Conservation (phyloP, 2,888 invertebrate genomes). For the Seladonia tumulorum region DNA sequence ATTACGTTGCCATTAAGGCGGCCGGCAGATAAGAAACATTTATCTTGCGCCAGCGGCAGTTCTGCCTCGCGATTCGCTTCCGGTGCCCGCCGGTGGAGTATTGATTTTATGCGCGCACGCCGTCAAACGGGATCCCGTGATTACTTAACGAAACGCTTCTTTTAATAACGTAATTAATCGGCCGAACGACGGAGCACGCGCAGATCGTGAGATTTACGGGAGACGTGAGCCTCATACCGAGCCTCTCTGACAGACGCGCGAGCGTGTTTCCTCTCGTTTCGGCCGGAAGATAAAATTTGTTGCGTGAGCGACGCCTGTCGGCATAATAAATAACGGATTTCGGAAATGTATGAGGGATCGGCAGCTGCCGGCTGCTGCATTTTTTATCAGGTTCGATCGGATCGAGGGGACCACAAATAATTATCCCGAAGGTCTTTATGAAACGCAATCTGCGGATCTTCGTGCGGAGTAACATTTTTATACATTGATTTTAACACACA, state of each 20-base stretch:
- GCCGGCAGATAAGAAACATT: conserved; percentile 43
- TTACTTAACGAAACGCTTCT: conserved; percentile 39
- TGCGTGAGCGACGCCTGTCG: not conserved
- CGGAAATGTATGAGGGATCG: not conserved
- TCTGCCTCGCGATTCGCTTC: not conserved
- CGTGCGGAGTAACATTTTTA: not conserved
- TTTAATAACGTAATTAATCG: conserved; percentile 28
- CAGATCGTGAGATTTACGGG: not conserved
- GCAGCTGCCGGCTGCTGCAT: not conserved
- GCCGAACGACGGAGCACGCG: not conserved
- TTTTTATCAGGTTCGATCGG: not conserved
- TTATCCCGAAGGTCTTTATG: not conserved
- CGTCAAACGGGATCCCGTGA: conserved; percentile 23
- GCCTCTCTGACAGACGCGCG: not conserved
- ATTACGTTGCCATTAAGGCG: conserved; percentile 35
- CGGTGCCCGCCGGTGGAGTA: conserved; percentile 9
- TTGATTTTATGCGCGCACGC: conserved; percentile 44
- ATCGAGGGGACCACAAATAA: not conserved
- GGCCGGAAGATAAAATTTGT: not conserved
- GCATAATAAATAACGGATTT: not conserved
- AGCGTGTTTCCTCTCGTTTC: not conserved
- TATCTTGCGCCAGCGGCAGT: conserved; percentile 28
- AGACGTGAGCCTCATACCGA: not conserved
- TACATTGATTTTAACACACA: not conserved
- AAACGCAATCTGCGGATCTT: not conserved